These are phyloP conservation scores for Microtus richardsoni DNA, from an alignment of 2,113 vertebrate genomes.

Conservation along the genomic window DNA sequence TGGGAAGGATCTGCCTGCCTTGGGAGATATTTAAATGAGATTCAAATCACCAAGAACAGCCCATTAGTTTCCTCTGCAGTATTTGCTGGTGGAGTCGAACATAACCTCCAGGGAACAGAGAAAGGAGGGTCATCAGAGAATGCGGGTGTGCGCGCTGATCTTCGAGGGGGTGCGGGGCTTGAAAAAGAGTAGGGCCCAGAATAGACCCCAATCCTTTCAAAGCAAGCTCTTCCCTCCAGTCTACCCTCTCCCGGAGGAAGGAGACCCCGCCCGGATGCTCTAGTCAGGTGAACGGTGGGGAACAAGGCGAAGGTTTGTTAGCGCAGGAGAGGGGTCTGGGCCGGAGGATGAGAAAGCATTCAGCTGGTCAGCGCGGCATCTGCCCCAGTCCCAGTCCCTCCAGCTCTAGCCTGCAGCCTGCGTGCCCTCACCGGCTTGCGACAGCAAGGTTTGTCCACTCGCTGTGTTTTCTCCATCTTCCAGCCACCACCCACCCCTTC, in stretches of 20 bases:
- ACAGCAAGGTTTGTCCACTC: constrained; percentile 38
- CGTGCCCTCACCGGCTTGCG: background rate
- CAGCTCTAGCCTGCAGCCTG: background rate
- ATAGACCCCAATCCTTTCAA: background rate
- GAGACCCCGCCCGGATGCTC: constrained; percentile 39
- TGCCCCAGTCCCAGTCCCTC: background rate
- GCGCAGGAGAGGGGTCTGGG: constrained; percentile 68
- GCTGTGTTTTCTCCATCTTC: background rate
- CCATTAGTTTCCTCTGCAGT: constrained; percentile 68
- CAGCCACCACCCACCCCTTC: constrained; percentile 74
- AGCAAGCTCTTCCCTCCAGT: background rate
- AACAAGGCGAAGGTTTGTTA: constrained; percentile 33
- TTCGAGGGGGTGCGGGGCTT: background rate
- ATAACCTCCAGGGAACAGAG: constrained; percentile 24
- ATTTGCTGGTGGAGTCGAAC: constrained; percentile 65
- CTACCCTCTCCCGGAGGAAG: background rate
- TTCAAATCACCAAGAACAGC: constrained; percentile 39
- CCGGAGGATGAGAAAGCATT: background rate
- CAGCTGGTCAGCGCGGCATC: background rate
- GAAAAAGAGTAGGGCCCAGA: constrained; percentile 8
- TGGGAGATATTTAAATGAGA: constrained; percentile 40
- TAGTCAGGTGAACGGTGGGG: background rate
- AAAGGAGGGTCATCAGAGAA: constrained; percentile 58
- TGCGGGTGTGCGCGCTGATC: constrained; percentile 60
- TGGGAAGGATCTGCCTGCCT: background rate